These are phyloP conservation scores for Pogonomyrmex barbatus DNA, from an alignment of 1,140 invertebrate genomes.

Conservation along the genomic window DNA sequence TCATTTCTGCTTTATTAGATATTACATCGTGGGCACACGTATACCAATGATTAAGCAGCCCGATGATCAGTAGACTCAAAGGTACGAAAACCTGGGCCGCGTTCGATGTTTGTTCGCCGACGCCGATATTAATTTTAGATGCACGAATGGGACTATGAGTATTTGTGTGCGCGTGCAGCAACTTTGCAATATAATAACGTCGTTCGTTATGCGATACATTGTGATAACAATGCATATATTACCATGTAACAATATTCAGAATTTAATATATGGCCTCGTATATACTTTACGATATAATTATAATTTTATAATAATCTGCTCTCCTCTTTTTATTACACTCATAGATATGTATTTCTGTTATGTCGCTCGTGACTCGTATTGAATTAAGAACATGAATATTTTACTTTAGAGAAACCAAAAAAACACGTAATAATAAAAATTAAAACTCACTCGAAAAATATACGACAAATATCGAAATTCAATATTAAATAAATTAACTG, in stretches of 20 bases:
- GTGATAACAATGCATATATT: conserved; percentile 63
- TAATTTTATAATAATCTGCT: conserved; percentile 15
- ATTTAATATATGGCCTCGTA: conserved; percentile 33
- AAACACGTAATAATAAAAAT: conserved; percentile 5
- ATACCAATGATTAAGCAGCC: conserved; percentile 61
- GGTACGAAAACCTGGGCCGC: conserved; percentile 54
- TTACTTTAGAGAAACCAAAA: background rate
- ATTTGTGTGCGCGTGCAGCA: conserved; percentile 49
- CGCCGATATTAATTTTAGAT: conserved; percentile 61
- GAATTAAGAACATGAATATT: background rate
- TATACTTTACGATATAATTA: conserved; percentile 33
- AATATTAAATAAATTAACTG: conserved; percentile 9
- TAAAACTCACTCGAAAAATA: background rate
- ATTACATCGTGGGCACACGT: conserved; percentile 52
- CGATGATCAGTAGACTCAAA: conserved; percentile 63
- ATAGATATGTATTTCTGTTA: background rate
- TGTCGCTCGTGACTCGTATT: background rate
- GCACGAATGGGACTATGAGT: conserved; percentile 54
- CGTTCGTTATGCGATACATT: conserved; percentile 61
- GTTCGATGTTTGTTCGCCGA: conserved; percentile 51
- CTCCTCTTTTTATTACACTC: background rate
- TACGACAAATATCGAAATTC: background rate
- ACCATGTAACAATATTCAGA: conserved; percentile 46
- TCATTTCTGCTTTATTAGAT: conserved; percentile 59
- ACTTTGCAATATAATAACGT: conserved; percentile 63